Evolutionary conservation across 2,113 vertebrate genomes (phyloP).

Genomic region (Zapus hudsonius): DNA sequence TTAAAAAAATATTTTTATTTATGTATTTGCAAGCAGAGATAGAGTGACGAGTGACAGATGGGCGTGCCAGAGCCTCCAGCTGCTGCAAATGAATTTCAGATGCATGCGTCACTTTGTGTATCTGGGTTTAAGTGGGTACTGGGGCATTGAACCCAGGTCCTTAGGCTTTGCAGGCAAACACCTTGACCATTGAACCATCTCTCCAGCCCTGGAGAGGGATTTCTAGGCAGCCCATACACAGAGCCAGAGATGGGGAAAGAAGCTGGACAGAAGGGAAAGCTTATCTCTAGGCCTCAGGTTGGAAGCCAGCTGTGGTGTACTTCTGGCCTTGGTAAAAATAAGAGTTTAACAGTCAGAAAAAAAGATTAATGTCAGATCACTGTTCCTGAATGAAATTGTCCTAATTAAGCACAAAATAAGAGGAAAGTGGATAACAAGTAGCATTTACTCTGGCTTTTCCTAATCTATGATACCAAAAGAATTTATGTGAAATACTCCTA

Average conservation of each 20-base stretch:
- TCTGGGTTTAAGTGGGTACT: too few relatives aligned
- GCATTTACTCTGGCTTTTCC: constrained; percentile 41
- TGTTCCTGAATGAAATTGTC: constrained; percentile 58
- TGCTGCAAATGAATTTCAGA: too few relatives aligned
- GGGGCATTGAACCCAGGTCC: too few relatives aligned
- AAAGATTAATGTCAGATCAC: constrained; percentile 71
- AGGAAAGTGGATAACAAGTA: constrained; percentile 68
- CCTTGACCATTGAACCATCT: too few relatives aligned
- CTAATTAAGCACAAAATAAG: constrained; percentile 74
- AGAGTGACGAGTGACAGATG: too few relatives aligned
- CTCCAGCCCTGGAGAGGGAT: too few relatives aligned
- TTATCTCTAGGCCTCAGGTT: background rate
- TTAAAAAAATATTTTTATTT: too few relatives aligned
- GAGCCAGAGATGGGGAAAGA: background rate
- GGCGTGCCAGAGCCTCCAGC: too few relatives aligned
- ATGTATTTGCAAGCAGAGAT: too few relatives aligned
- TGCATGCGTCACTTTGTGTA: too few relatives aligned
- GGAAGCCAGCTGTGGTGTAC: background rate
- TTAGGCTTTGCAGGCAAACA: too few relatives aligned
- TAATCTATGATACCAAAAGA: background rate
- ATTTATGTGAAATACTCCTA: constrained; percentile 29
- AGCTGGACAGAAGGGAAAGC: background rate
- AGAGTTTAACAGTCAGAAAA: constrained; percentile 54
- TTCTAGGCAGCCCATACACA: background rate
- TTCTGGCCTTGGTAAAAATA: background rate